Conservation (phyloP, 2,113 vertebrate genomes). For the Poeciliopsis retropinna region DNA sequence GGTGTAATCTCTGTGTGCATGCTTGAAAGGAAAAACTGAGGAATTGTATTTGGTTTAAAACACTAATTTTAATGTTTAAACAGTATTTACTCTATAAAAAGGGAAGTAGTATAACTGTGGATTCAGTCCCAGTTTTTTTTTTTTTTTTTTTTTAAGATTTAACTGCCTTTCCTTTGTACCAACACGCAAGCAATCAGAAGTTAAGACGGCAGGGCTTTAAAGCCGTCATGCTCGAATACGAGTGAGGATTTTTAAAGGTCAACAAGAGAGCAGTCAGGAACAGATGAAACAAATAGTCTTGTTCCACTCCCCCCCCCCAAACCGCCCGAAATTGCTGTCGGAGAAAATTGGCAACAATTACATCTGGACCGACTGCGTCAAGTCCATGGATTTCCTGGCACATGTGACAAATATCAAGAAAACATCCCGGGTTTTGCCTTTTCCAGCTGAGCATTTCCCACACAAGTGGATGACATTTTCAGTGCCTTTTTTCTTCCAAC, state of each 20-base stretch:
- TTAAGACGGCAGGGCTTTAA: slow-evolving; percentile 28
- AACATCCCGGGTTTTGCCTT: slow-evolving; percentile 4
- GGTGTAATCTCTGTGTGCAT: background rate
- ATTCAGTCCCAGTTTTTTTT: background rate
- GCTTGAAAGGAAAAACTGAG: background rate
- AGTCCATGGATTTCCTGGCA: slow-evolving; percentile 38
- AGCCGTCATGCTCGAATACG: slow-evolving; percentile 29
- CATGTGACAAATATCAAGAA: slow-evolving; percentile 10
- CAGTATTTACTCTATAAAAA: background rate
- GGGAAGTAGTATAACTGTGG: slow-evolving; percentile 10
- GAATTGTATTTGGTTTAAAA: background rate
- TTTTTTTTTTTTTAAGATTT: slow-evolving; percentile 23
- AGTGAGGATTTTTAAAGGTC: slow-evolving; percentile 54
- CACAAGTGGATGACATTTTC: background rate
- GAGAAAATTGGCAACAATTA: slow-evolving; percentile 60
- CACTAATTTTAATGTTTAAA: background rate
- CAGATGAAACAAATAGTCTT: slow-evolving; percentile 36
- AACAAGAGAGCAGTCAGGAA: slow-evolving; percentile 41
- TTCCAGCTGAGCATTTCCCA: background rate
- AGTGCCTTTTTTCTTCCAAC: slow-evolving; percentile 1
- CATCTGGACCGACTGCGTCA: slow-evolving; percentile 32
- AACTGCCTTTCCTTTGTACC: slow-evolving; percentile 1
- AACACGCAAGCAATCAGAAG: slow-evolving; percentile 27
- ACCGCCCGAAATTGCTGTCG: slow-evolving; percentile 19
- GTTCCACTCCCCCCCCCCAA: slow-evolving; percentile 32